These are phyloP conservation scores for Drosophila mayri DNA, from an alignment of 1,140 invertebrate genomes.

Conservation along the genomic window DNA sequence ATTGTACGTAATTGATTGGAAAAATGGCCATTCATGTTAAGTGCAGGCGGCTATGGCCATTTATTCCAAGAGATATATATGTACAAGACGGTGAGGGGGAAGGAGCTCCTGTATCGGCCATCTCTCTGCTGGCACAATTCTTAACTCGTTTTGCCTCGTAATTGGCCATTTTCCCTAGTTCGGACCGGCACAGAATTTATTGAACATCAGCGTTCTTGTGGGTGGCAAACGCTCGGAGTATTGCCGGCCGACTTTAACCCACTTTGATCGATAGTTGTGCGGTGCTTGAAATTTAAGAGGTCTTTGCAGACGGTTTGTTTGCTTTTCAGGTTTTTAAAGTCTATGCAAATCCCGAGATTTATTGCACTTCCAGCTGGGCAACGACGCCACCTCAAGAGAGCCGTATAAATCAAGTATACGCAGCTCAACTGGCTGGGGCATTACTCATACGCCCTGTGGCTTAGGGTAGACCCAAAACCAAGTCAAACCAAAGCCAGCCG, in stretches of 20 bases:
- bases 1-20: conserved; percentile 74
- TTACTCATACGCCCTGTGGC: conserved; percentile 67
- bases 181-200: conserved; percentile 65
- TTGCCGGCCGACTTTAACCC: conserved; percentile 7
- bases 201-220: conserved; percentile 64
- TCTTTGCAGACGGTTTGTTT: conserved; percentile 24
- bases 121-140: conserved; percentile 60
- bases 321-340: conserved; percentile 35
- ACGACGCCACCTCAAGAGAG: conserved; percentile 6
- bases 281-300: conserved; percentile 43
- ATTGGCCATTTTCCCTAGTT: conserved; percentile 74
- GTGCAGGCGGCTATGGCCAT: conserved; percentile 59
- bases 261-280: conserved; percentile 60
- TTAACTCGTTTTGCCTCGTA: conserved; percentile 77
- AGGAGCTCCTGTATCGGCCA: conserved; percentile 11
- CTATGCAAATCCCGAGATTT: conserved; percentile 27
- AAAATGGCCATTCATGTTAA: conserved; percentile 77
- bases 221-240: conserved; percentile 10
- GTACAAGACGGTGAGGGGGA: background rate
- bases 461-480: conserved; percentile 26
- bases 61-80: conserved; percentile 43
- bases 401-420: conserved; percentile 48
- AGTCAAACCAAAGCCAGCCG: conserved; percentile 36
- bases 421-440: conserved; percentile 25
- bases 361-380: conserved; percentile 15